phyloP scores from a whole-genome alignment of 2,888 invertebrate genomes.

The Vanessa cardui region DNA sequence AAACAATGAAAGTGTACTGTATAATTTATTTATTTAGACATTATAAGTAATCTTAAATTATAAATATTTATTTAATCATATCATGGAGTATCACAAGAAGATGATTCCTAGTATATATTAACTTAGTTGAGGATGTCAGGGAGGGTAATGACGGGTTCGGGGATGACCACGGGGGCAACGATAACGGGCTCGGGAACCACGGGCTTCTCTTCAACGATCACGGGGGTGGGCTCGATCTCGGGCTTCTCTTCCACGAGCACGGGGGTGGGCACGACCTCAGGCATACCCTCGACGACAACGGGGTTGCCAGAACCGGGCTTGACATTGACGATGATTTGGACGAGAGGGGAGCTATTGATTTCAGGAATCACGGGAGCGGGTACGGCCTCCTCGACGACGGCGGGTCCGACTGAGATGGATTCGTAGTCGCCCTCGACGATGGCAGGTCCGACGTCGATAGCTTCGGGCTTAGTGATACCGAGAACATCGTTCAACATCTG shows the following conservation, averaged over 20 bases:
- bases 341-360: conserved; percentile 37
- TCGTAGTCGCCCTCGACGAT: conserved; percentile 32
- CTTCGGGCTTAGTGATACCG: conserved; percentile 24
- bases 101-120: no score
- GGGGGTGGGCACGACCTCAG: not conserved
- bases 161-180: no score
- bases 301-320: conserved; percentile 22
- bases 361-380: conserved; percentile 13
- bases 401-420: conserved; percentile 43
- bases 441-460: not conserved
- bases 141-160: conserved; percentile 30
- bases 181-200: conserved; percentile 37
- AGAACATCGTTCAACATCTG: conserved; percentile 44
- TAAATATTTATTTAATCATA: no score
- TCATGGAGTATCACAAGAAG: no score
- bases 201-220: conserved; percentile 13
- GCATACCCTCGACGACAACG: not conserved
- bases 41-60: no score
- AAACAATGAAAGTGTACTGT: no score
- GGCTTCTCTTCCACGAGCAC: conserved; percentile 3
- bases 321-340: conserved; percentile 47
- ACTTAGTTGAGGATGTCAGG: conserved; percentile 26
- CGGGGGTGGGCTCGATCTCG: not conserved
- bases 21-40: no score
- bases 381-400: conserved; percentile 31